These are phyloP conservation scores for Gasterosteus nipponicus DNA, from an alignment of 2,113 vertebrate species.

Conservation along the genomic window DNA sequence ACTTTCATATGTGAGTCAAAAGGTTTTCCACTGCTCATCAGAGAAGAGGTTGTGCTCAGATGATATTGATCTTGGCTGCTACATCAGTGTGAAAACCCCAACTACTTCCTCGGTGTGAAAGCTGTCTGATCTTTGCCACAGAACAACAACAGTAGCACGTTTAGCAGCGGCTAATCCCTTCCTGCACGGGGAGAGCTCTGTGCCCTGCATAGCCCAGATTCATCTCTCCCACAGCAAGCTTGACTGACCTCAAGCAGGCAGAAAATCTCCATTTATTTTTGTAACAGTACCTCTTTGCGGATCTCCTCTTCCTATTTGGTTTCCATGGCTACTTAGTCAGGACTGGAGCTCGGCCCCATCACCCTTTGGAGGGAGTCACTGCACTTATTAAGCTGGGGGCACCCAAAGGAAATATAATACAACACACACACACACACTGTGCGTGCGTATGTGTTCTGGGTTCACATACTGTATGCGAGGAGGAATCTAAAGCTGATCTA, in stretches of 20 bases:
- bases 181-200: conserved; percentile 40
- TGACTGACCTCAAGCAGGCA: conserved; percentile 77
- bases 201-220: conserved; percentile 43
- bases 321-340: conserved; percentile 80
- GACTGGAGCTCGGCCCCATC: conserved; percentile 57
- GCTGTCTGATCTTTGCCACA: conserved; percentile 38
- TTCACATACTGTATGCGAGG: background rate
- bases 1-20: background rate
- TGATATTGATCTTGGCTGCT: conserved; percentile 1
- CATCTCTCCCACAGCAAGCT: conserved; percentile 66
- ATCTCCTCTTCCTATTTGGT: conserved; percentile 54
- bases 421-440: conserved; percentile 38
- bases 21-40: background rate
- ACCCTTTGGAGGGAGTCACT: conserved; percentile 69
- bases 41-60: background rate
- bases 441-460: background rate
- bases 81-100: background rate
- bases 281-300: conserved; percentile 66
- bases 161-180: conserved; percentile 42
- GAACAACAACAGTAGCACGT: conserved; percentile 54
- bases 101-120: conserved; percentile 21
- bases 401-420: conserved; percentile 45
- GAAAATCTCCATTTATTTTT: conserved; percentile 82
- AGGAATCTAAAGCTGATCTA: background rate
- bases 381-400: conserved; percentile 65